Evolutionary conservation across 1,140 invertebrate genomes (phyloP).

Genomic region (Prorops nasuta): DNA sequence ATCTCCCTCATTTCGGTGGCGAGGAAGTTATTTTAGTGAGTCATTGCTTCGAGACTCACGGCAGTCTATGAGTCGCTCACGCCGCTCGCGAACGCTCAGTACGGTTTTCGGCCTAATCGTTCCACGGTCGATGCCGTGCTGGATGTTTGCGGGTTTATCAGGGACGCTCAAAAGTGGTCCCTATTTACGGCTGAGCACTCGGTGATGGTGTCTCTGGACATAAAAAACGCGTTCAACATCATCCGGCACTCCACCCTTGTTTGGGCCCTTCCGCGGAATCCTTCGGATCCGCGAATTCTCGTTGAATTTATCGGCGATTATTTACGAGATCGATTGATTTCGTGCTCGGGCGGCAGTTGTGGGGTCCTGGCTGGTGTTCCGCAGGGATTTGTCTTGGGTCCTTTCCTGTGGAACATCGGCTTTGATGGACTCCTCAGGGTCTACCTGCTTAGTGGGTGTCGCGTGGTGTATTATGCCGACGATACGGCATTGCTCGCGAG

Average conservation of each 20-base stretch:
- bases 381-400: slow-evolving; percentile 4
- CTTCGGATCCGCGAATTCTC: not conserved
- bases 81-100: not conserved
- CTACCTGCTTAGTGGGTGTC: not conserved
- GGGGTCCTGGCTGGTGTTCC: not conserved
- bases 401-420: slow-evolving; percentile 3
- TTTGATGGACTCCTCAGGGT: not conserved
- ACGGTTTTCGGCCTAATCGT: not conserved
- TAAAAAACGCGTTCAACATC: not conserved
- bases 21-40: not conserved
- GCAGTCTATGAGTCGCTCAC: not conserved
- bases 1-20: not conserved
- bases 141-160: not conserved
- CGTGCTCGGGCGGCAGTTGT: not conserved
- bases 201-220: not conserved
- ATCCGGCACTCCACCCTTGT: not conserved
- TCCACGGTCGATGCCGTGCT: not conserved
- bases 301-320: not conserved
- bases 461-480: not conserved
- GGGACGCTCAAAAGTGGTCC: not conserved
- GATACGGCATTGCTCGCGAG: not conserved
- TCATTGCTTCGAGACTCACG: not conserved
- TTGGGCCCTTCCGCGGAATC: not conserved
- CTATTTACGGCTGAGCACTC: not conserved
- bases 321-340: not conserved